phyloP scores from a whole-genome alignment of 2,797 vertebrate genomes.

The Pangasius larnaudii region DNA sequence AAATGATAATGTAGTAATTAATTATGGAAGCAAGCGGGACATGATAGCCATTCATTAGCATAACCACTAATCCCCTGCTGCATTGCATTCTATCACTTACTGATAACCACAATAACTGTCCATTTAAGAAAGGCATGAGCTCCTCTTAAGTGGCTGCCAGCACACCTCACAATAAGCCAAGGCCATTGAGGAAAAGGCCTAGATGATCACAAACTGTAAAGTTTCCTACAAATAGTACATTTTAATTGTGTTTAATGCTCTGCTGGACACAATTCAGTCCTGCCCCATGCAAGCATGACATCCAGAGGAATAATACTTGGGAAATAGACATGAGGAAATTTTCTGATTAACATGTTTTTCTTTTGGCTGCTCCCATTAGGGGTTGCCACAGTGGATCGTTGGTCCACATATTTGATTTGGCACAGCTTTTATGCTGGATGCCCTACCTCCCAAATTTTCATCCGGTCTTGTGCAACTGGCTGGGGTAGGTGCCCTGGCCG shows the following conservation, averaged over 20 bases:
- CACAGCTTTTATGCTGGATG: too few species aligned
- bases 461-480: too few species aligned
- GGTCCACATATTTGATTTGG: too few species aligned
- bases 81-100: neutral
- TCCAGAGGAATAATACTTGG: neutral
- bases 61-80: constrained; percentile 1
- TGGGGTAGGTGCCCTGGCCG: too few species aligned
- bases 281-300: neutral
- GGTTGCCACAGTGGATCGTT: too few species aligned
- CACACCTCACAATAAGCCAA: neutral
- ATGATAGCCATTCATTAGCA: neutral
- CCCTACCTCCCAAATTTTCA: too few species aligned
- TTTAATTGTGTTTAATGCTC: neutral
- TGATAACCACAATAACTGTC: neutral
- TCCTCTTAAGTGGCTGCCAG: neutral
- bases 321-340: neutral
- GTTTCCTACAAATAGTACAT: neutral
- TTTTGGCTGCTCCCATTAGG: too few species aligned
- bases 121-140: neutral
- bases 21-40: neutral
- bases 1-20: neutral
- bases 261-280: neutral
- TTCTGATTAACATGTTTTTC: neutral
- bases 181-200: neutral
- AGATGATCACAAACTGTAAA: neutral